phyloP scores from a whole-genome alignment of 37 sponge, comb jelly and placozoan species.

The Chondrosia reniformis region DNA sequence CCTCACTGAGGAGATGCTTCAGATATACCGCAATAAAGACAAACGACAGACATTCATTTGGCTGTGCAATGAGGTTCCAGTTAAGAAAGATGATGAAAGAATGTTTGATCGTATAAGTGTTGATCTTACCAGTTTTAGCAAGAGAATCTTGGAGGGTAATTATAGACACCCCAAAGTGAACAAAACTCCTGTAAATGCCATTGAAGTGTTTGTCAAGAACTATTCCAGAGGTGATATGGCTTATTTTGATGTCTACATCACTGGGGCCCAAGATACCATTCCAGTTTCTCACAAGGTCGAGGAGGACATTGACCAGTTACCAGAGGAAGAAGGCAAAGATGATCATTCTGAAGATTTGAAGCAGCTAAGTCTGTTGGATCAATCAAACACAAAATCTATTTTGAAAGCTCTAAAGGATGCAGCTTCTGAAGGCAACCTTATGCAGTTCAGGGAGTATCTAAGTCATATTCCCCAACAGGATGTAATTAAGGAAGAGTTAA shows the following conservation, averaged over 20 bases:
- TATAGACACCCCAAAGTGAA: constrained; percentile 55
- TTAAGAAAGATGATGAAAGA: background rate
- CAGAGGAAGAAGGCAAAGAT: too few species aligned
- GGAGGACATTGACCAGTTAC: too few species aligned
- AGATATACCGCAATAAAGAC: constrained; percentile 47
- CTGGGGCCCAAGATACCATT: too few species aligned
- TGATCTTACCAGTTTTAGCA: constrained; percentile 49
- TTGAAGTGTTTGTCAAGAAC: constrained; percentile 65
- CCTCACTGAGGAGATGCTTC: constrained; percentile 37
- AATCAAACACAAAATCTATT: too few species aligned
- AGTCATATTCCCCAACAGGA: too few species aligned
- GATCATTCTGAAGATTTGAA: too few species aligned
- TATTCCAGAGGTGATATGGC: constrained; percentile 5
- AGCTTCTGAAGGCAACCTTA: constrained; percentile 6
- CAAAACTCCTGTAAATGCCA: constrained; percentile 34
- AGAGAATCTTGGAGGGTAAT: background rate
- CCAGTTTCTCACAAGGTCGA: too few species aligned
- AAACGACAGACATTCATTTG: constrained; percentile 47
- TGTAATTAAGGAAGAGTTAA: too few species aligned
- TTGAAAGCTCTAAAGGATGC: too few species aligned
- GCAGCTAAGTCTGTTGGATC: too few species aligned
- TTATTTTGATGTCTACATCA: constrained; percentile 54
- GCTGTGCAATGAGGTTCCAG: constrained; percentile 13
- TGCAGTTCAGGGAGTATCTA: too few species aligned
- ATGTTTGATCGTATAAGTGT: constrained; percentile 55